phyloP scores from a whole-genome alignment of 1,140 invertebrate genomes.

The Drosophila kepulauana region DNA sequence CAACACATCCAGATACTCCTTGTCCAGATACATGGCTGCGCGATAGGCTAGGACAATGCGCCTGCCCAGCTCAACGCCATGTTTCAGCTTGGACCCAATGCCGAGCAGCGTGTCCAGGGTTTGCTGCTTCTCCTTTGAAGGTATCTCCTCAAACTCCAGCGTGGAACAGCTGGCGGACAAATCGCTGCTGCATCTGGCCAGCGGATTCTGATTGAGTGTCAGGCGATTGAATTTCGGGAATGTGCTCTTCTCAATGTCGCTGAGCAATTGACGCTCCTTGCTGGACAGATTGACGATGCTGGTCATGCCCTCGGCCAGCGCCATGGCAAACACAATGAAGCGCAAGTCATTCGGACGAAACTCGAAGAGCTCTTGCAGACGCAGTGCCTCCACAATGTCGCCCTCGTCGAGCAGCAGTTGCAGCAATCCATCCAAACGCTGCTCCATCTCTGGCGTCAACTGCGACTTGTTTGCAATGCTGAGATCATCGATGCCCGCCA shows the following conservation, averaged over 20 bases:
- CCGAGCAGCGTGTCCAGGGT: conserved; percentile 78
- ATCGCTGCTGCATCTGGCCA: conserved; percentile 62
- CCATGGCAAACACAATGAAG: conserved; percentile 85
- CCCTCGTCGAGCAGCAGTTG: conserved; percentile 80
- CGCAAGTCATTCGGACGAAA: conserved; percentile 84
- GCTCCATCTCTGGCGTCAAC: conserved; percentile 57
- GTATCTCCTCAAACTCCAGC: conserved; percentile 81
- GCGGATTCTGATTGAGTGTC: conserved; percentile 67
- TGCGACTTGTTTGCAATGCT: conserved; percentile 60
- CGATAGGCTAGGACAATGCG: conserved; percentile 86
- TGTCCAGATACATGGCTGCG: conserved; percentile 86
- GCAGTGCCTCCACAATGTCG: conserved; percentile 85
- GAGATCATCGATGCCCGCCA: conserved; percentile 81
- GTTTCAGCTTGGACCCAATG: conserved; percentile 83
- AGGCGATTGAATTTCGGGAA: conserved; percentile 79
- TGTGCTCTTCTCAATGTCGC: conserved; percentile 73
- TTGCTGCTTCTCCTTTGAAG: conserved; percentile 79
- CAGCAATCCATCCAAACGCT: conserved; percentile 66
- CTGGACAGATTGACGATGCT: conserved; percentile 71
- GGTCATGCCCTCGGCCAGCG: conserved; percentile 85
- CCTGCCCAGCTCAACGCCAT: conserved; percentile 86
- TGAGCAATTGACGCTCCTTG: conserved; percentile 75
- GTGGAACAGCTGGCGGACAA: conserved; percentile 73
- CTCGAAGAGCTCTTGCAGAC: conserved; percentile 85
- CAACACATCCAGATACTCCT: conserved; percentile 86